Percentiles rank a stretch among this genome's conserved stretches.
Conservation (phyloP, 2,113 vertebrate genomes). For the Burhinus oedicnemus region DNA sequence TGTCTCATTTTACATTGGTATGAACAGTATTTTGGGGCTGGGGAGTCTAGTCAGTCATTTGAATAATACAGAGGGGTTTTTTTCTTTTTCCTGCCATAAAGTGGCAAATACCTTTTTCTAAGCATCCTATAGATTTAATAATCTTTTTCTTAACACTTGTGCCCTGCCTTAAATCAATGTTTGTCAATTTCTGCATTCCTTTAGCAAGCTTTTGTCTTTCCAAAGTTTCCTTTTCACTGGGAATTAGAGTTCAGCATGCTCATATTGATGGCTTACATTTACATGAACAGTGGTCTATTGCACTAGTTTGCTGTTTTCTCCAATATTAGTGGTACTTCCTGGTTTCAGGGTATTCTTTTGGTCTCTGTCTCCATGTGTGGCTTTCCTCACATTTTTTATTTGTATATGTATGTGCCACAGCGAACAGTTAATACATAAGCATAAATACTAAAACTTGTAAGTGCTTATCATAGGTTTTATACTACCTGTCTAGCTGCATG, state of each 20-base stretch:
- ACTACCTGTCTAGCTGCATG: background rate
- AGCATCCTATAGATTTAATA: background rate
- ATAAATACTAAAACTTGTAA: background rate
- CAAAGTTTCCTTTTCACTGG: background rate
- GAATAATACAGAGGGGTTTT: background rate
- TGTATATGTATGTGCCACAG: accelerated
- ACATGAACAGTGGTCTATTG: background rate
- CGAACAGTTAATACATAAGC: background rate
- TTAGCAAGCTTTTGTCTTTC: background rate
- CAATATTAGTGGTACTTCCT: background rate
- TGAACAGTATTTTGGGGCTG: background rate
- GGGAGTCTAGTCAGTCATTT: background rate
- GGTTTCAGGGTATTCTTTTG: background rate
- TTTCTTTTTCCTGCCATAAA: background rate
- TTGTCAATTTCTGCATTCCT: background rate
- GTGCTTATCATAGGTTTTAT: background rate
- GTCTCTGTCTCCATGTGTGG: background rate
- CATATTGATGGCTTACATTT: background rate
- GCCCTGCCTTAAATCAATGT: background rate
- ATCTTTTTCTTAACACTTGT: background rate
- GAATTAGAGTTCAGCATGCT: background rate
- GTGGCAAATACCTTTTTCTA: background rate
- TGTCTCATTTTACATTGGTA: background rate
- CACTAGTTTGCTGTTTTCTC: background rate
- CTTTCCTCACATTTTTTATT: background rate